Conservation (phyloP, 2,888 invertebrate species). For the Encarsia formosa region DNA sequence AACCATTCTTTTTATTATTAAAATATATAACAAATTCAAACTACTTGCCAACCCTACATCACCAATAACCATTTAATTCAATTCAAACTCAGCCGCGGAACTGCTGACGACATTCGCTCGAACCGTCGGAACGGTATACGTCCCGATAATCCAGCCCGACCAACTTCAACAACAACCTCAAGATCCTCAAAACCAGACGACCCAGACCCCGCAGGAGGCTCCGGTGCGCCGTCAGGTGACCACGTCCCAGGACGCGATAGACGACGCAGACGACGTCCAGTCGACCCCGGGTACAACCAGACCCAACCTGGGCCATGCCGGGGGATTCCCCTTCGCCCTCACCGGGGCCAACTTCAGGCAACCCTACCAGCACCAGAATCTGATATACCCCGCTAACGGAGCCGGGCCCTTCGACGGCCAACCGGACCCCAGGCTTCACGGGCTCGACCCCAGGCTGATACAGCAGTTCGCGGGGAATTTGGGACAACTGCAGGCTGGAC, state of each 20-base stretch:
- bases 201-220: neutral
- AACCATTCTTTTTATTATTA: too few species aligned
- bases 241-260: neutral
- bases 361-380: constrained; percentile 16
- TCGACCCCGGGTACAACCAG: neutral
- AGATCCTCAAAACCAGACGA: neutral
- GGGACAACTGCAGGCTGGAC: neutral
- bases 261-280: neutral
- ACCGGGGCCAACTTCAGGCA: too few species aligned
- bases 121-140: constrained; percentile 8
- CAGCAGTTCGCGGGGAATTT: constrained; percentile 1
- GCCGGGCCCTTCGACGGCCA: neutral
- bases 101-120: constrained; percentile 15
- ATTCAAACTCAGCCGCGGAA: constrained; percentile 22
- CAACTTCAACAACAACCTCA: neutral
- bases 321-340: constrained; percentile 17
- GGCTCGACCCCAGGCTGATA: constrained; percentile 14
- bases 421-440: constrained; percentile 1
- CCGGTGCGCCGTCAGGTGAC: neutral
- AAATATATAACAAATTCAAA: too few species aligned
- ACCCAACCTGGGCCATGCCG: too few species aligned
- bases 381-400: constrained; percentile 10
- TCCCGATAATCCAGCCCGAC: constrained; percentile 18
- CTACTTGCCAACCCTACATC: too few species aligned
- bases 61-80: too few species aligned